Percentiles rank a stretch among this genome's conserved stretches.
These are phyloP conservation scores for Enoplosus armatus DNA, from an alignment of 2,797 vertebrate genomes.

Conservation along the genomic window DNA sequence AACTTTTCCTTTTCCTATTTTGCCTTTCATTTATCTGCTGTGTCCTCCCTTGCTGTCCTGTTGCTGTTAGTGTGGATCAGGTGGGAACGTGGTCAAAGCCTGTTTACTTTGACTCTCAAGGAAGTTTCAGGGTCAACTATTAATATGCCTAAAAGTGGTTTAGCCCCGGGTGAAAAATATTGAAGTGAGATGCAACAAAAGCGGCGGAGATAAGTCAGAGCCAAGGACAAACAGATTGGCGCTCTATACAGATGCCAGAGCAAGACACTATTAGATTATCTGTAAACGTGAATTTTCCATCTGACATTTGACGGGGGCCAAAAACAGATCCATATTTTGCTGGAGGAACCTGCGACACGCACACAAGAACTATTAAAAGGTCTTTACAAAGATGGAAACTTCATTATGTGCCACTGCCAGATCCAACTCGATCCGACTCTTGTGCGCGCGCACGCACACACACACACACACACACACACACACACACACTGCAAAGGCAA, in stretches of 20 bases:
- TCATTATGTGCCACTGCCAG: slow-evolving; percentile 46
- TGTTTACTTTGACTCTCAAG: slow-evolving; percentile 63
- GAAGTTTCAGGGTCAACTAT: slow-evolving; percentile 77
- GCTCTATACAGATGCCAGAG: slow-evolving; percentile 64
- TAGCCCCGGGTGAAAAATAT: slow-evolving; percentile 72
- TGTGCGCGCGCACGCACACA: background rate
- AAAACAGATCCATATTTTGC: slow-evolving; percentile 66
- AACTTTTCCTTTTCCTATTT: background rate
- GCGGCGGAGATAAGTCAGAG: slow-evolving; percentile 68
- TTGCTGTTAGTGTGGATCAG: slow-evolving; percentile 15
- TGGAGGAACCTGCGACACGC: slow-evolving; percentile 37
- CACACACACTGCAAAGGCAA: background rate
- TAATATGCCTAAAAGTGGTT: slow-evolving; percentile 76
- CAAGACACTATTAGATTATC: slow-evolving; percentile 75
- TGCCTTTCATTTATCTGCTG: slow-evolving; percentile 14
- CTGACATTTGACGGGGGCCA: slow-evolving; percentile 56
- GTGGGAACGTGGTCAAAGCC: slow-evolving; percentile 46
- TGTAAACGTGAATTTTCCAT: slow-evolving; percentile 65
- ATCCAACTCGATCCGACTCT: slow-evolving; percentile 25
- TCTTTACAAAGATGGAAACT: slow-evolving; percentile 42
- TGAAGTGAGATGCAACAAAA: slow-evolving; percentile 75
- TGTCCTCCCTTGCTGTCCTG: slow-evolving; percentile 12
- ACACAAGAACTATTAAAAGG: slow-evolving; percentile 53
- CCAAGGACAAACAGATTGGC: slow-evolving; percentile 78
- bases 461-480: slow-evolving; percentile 7